Percentiles rank a stretch among this genome's conserved stretches.
phyloP scores from a whole-genome alignment of 2,113 vertebrate species.

The Cervus canadensis region DNA sequence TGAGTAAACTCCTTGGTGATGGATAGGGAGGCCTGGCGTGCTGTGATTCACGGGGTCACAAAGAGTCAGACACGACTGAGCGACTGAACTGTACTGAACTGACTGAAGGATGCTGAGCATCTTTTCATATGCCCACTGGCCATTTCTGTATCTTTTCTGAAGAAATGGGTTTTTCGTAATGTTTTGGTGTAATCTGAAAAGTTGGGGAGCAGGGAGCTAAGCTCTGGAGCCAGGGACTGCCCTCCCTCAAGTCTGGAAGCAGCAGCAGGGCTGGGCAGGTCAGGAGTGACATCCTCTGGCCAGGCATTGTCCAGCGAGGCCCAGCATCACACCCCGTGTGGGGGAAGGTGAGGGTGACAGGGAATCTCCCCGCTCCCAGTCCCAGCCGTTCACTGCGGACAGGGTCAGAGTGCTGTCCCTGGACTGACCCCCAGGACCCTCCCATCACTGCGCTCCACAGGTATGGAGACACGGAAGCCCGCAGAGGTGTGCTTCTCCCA shows the following conservation, averaged over 20 bases:
- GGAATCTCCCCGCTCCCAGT: too few relatives aligned
- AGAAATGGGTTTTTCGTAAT: not conserved
- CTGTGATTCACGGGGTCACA: too few relatives aligned
- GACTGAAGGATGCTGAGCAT: not conserved
- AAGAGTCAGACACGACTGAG: too few relatives aligned
- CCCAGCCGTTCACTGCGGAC: not conserved
- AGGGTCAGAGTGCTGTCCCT: not conserved
- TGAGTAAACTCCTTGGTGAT: too few relatives aligned
- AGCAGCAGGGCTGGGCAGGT: not conserved
- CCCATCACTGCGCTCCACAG: not conserved
- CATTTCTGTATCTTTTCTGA: not conserved
- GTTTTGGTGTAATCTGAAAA: not conserved
- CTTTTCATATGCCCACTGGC: not conserved
- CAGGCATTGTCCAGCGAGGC: accelerated
- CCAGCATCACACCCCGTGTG: accelerated
- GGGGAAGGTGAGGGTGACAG: too few relatives aligned
- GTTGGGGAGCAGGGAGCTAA: not conserved
- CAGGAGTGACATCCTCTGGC: not conserved
- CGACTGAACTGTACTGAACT: too few relatives aligned
- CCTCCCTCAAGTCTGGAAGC: not conserved
- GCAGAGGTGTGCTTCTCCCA: too few relatives aligned
- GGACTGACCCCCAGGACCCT: not conserved
- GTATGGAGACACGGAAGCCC: not conserved
- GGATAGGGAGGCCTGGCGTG: too few relatives aligned
- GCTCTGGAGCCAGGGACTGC: not conserved